phyloP scores from a whole-genome alignment of 2,113 vertebrate genomes.

The Rafetus swinhoei region DNA sequence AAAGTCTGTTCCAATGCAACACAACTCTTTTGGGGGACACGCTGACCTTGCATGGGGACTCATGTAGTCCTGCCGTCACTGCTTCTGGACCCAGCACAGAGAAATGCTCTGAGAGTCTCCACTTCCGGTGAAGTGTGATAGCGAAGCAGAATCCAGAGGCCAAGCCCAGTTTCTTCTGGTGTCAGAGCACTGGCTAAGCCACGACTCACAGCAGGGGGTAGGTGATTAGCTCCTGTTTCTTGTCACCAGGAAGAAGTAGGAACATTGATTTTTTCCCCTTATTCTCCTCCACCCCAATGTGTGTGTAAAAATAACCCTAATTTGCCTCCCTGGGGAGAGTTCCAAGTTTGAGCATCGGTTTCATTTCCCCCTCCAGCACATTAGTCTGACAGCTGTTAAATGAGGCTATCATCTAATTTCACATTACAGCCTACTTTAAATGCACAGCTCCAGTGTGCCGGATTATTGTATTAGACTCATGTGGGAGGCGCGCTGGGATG shows the following conservation, averaged over 20 bases:
- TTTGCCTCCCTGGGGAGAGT: conserved; percentile 35
- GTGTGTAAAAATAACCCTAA: conserved; percentile 48
- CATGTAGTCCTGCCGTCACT: neutral
- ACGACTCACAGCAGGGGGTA: neutral
- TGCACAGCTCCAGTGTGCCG: neutral
- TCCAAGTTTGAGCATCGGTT: conserved; percentile 38
- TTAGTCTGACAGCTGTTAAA: conserved; percentile 36
- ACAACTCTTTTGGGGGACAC: neutral
- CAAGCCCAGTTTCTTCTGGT: neutral
- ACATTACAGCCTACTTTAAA: neutral
- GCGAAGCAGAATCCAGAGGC: neutral
- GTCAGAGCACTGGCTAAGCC: neutral
- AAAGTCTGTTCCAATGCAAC: neutral
- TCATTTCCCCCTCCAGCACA: neutral
- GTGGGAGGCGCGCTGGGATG: neutral
- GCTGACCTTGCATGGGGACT: neutral
- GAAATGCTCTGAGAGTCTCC: neutral
- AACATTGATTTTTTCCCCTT: neutral
- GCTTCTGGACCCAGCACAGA: neutral
- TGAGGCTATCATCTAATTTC: conserved; percentile 26
- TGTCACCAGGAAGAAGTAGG: neutral
- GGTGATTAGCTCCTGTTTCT: conserved; percentile 4
- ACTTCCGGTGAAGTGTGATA: neutral
- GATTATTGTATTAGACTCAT: neutral
- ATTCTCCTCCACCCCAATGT: neutral